A percentile compares a stretch with the other conserved stretches of the same genome.
These are phyloP conservation scores for Nezara viridula DNA, from an alignment of 2,888 invertebrate genomes.

Conservation along the genomic window DNA sequence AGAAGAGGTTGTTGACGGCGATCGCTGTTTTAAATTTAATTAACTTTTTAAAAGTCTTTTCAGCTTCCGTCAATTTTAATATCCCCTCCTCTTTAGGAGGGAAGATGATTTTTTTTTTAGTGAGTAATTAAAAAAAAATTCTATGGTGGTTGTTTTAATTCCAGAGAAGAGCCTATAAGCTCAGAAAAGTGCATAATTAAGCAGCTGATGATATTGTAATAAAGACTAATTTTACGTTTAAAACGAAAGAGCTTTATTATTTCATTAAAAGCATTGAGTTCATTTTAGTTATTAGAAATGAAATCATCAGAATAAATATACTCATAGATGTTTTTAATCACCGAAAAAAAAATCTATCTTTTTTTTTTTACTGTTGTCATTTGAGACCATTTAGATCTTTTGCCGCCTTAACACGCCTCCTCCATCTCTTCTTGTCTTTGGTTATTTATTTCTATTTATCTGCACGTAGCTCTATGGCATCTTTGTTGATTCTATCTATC, in stretches of 20 bases:
- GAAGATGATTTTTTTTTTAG: neutral
- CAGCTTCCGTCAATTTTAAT: conserved; percentile 21
- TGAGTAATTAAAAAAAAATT: neutral
- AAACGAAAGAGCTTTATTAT: neutral
- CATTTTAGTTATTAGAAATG: no score
- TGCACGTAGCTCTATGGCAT: no score
- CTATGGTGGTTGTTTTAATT: neutral
- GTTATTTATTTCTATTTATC: no score
- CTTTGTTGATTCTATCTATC: no score
- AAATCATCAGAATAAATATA: no score
- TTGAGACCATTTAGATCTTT: no score
- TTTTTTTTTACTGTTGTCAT: no score
- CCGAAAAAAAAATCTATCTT: no score
- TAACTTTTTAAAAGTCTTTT: conserved; percentile 12
- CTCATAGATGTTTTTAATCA: no score
- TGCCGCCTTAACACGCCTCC: no score
- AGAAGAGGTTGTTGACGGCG: neutral
- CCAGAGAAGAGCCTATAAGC: neutral
- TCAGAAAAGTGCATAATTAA: neutral
- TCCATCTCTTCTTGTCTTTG: no score
- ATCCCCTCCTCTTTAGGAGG: neutral
- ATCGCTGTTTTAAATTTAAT: neutral
- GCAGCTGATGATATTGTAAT: neutral
- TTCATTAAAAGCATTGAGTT: no score
- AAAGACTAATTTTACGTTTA: neutral